phyloP scores from a whole-genome alignment of 2,113 vertebrate species.

The Tauraco erythrolophus region DNA sequence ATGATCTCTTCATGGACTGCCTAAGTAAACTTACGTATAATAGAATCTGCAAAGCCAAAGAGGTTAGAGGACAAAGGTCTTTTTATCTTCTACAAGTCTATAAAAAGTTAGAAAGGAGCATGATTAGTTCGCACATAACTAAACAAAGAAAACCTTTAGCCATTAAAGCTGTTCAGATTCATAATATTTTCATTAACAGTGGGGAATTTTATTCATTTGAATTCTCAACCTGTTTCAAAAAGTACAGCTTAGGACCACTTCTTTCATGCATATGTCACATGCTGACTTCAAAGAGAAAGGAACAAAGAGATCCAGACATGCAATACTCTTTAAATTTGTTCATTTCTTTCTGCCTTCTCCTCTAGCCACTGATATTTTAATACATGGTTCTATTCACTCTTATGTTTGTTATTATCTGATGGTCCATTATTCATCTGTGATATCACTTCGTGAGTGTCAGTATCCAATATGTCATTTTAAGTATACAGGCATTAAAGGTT shows the following conservation, averaged over 20 bases:
- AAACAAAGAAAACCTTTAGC: neutral
- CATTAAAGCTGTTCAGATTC: neutral
- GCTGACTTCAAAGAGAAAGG: constrained; percentile 1
- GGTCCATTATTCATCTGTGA: neutral
- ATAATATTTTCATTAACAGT: constrained; percentile 32
- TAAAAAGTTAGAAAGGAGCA: neutral
- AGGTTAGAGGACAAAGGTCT: neutral
- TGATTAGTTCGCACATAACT: neutral
- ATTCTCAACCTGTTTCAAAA: neutral
- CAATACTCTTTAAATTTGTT: neutral
- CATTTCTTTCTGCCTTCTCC: neutral
- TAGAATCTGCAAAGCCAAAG: neutral
- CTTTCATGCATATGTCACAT: neutral
- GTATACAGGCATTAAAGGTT: neutral
- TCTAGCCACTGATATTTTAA: neutral
- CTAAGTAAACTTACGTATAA: neutral
- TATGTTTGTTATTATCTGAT: neutral
- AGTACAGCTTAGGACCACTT: constrained; percentile 7
- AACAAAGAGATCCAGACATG: neutral
- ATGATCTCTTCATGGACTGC: neutral
- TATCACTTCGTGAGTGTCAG: neutral
- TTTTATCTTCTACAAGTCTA: neutral
- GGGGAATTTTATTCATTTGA: neutral
- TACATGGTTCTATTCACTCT: neutral
- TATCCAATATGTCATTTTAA: neutral